A percentile compares a stretch with the other conserved stretches of the same genome.
These are phyloP conservation scores for Buceros bicornis DNA, from an alignment of 2,797 vertebrate species.

Conservation along the genomic window DNA sequence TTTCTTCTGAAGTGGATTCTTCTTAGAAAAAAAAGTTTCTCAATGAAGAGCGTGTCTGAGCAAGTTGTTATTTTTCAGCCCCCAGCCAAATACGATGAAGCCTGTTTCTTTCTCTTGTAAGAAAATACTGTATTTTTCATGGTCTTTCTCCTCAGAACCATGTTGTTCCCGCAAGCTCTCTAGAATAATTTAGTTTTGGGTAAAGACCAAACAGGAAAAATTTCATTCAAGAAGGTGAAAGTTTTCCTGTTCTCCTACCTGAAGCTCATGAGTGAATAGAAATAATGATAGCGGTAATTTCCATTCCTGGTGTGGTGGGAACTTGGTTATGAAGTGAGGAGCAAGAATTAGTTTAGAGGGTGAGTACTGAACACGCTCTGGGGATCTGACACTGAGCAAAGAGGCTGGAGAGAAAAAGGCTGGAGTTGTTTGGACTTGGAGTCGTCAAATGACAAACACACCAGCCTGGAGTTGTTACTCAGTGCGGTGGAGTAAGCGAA, in stretches of 20 bases:
- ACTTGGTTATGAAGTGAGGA: constrained; percentile 17
- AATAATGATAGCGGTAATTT: neutral
- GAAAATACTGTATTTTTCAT: neutral
- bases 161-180: constrained; percentile 1
- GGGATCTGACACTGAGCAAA: neutral
- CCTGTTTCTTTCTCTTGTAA: neutral
- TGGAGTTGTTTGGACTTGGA: neutral
- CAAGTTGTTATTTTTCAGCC: constrained; percentile 21
- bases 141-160: neutral
- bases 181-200: neutral
- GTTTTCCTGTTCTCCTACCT: neutral
- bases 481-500: fast-evolving
- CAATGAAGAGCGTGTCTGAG: neutral
- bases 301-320: neutral
- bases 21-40: neutral
- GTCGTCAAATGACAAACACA: neutral
- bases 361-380: neutral
- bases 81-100: constrained; percentile 11
- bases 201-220: neutral
- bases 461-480: constrained; percentile 6
- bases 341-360: neutral
- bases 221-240: neutral
- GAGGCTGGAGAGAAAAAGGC: neutral
- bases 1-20: neutral
- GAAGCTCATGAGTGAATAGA: neutral